Evolutionary conservation across 2,113 vertebrate genomes (phyloP).

Genomic region (Percopsis transmontana): DNA sequence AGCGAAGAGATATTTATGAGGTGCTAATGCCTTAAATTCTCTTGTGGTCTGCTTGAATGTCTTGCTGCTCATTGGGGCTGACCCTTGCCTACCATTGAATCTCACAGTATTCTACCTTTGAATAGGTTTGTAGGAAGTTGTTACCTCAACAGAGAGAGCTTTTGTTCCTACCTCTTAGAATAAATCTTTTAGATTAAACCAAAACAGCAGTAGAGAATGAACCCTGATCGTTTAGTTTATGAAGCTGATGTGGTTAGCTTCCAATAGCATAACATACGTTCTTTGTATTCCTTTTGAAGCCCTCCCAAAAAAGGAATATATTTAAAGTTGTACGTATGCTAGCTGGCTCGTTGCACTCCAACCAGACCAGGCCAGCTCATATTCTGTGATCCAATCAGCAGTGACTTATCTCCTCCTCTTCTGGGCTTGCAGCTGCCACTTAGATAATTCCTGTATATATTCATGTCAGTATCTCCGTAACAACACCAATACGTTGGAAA

Average conservation of each 20-base stretch:
- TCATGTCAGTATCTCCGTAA: slow-evolving; percentile 48
- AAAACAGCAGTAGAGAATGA: slow-evolving; percentile 9
- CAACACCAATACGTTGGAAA: slow-evolving; percentile 51
- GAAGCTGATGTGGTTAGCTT: slow-evolving; percentile 46
- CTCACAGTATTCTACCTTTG: too few species aligned
- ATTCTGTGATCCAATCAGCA: slow-evolving; percentile 73
- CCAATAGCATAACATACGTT: slow-evolving; percentile 36
- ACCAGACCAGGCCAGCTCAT: slow-evolving; percentile 56
- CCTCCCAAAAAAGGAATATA: slow-evolving; percentile 52
- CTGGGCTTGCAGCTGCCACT: slow-evolving; percentile 72
- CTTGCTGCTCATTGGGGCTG: too few species aligned
- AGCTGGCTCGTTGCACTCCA: slow-evolving; percentile 36
- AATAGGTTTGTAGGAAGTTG: too few species aligned
- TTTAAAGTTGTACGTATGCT: slow-evolving; percentile 39
- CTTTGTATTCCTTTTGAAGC: background rate
- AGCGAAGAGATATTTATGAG: background rate
- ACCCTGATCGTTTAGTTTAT: slow-evolving; percentile 38
- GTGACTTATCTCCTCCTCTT: slow-evolving; percentile 72
- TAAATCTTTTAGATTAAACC: background rate
- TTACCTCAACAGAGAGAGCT: background rate
- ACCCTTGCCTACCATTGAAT: too few species aligned
- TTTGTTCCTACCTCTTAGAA: background rate
- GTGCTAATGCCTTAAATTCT: background rate
- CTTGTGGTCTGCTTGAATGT: background rate
- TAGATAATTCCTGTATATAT: slow-evolving; percentile 62